Percentiles rank a stretch among this genome's conserved stretches.
Evolutionary conservation across 2,797 vertebrate species (phyloP).

Genomic region (Oryzias sinensis): DNA sequence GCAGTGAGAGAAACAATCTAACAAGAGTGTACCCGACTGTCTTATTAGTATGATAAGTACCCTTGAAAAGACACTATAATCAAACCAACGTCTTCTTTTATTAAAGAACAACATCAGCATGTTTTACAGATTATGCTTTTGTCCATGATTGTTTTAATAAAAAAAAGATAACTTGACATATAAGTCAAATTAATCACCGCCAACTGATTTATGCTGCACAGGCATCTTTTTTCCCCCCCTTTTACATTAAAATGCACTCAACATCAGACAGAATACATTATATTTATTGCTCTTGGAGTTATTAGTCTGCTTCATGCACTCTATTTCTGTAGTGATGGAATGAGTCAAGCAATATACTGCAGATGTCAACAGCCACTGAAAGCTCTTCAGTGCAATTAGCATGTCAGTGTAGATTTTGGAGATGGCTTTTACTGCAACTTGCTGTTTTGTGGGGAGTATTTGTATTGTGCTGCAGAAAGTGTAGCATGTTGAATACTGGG

Average conservation of each 20-base stretch:
- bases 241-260: constrained; percentile 18
- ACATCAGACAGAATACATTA: constrained; percentile 16
- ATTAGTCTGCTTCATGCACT: constrained; percentile 13
- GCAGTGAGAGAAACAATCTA: too few species aligned
- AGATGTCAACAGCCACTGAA: constrained; percentile 14
- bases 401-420: constrained; percentile 23
- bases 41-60: constrained; percentile 10
- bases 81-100: background rate
- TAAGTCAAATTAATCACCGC: constrained; percentile 28
- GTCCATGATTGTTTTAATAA: constrained; percentile 18
- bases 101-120: constrained; percentile 4
- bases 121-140: constrained; percentile 10
- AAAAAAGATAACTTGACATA: constrained; percentile 7
- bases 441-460: constrained; percentile 5
- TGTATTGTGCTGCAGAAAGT: too few species aligned
- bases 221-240: constrained; percentile 13
- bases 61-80: background rate
- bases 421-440: constrained; percentile 7
- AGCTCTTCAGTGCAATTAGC: constrained; percentile 16
- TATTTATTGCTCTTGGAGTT: constrained; percentile 23
- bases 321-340: constrained; percentile 11
- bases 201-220: constrained; percentile 21
- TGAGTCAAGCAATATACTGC: constrained; percentile 4
- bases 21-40: background rate
- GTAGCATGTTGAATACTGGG: too few species aligned